Percentiles rank a stretch among this genome's conserved stretches.
These are phyloP conservation scores for Aptenodytes forsteri DNA, from an alignment of 2,113 vertebrate genomes.

Conservation along the genomic window DNA sequence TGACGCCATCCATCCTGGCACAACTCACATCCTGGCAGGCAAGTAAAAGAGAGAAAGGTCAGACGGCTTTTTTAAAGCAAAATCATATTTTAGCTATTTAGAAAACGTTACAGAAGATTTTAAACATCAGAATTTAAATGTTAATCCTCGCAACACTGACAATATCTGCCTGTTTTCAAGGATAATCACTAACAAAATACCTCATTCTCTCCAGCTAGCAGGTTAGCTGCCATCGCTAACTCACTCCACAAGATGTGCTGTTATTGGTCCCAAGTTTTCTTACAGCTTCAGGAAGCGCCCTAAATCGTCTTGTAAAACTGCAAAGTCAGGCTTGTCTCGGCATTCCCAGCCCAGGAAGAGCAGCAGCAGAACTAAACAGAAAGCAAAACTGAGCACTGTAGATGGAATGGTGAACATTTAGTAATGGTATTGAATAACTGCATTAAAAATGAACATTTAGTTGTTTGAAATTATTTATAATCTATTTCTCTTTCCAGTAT, in stretches of 20 bases:
- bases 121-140: neutral
- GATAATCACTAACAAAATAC: neutral
- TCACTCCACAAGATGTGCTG: neutral
- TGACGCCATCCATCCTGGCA: conserved; percentile 21
- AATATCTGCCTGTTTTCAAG: neutral
- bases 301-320: neutral
- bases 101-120: neutral
- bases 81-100: neutral
- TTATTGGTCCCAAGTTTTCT: neutral
- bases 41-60: neutral
- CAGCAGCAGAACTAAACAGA: neutral
- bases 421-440: accelerated
- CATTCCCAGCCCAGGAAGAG: neutral
- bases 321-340: neutral
- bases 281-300: neutral
- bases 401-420: neutral
- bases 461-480: neutral
- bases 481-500: neutral
- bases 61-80: neutral
- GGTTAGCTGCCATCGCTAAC: neutral
- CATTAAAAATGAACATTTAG: neutral
- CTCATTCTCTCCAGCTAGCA: neutral
- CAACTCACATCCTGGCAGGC: neutral
- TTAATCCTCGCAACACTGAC: neutral
- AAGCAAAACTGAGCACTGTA: neutral